These are phyloP conservation scores for Leucoma salicis DNA, from an alignment of 2,888 invertebrate genomes.

Conservation along the genomic window DNA sequence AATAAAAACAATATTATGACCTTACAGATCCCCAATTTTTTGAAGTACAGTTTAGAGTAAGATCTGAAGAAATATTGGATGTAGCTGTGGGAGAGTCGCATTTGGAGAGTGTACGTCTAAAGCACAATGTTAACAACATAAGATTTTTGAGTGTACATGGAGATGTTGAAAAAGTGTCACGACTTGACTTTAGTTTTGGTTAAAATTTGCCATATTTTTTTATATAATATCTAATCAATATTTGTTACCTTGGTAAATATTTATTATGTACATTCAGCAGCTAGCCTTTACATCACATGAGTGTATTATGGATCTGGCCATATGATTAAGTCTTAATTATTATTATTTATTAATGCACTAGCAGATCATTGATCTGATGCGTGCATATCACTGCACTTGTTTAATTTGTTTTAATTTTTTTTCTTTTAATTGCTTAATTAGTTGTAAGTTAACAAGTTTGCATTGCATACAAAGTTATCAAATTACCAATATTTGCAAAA, in stretches of 20 bases:
- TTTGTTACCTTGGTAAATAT: not conserved
- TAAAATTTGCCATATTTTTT: not conserved
- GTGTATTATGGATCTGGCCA: constrained; percentile 20
- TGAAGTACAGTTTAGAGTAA: constrained; percentile 31
- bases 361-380: too few species aligned
- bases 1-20: too few species aligned
- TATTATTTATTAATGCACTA: constrained; percentile 6
- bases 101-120: constrained; percentile 37
- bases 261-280: not conserved
- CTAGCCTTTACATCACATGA: not conserved
- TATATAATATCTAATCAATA: not conserved
- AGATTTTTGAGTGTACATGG: constrained; percentile 50
- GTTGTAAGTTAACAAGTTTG: too few species aligned
- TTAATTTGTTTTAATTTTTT: not conserved
- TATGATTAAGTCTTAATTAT: too few species aligned
- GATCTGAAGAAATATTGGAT: constrained; percentile 24
- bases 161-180: constrained; percentile 45
- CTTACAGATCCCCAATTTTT: constrained; percentile 43
- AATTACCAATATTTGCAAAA: too few species aligned
- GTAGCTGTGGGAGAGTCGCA: constrained; percentile 33
- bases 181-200: constrained; percentile 46
- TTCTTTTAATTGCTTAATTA: too few species aligned
- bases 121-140: constrained; percentile 46
- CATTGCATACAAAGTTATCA: too few species aligned
- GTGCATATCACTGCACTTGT: too few species aligned